phyloP scores from a whole-genome alignment of 2,797 vertebrate species.

The Coregonus ussuriensis region DNA sequence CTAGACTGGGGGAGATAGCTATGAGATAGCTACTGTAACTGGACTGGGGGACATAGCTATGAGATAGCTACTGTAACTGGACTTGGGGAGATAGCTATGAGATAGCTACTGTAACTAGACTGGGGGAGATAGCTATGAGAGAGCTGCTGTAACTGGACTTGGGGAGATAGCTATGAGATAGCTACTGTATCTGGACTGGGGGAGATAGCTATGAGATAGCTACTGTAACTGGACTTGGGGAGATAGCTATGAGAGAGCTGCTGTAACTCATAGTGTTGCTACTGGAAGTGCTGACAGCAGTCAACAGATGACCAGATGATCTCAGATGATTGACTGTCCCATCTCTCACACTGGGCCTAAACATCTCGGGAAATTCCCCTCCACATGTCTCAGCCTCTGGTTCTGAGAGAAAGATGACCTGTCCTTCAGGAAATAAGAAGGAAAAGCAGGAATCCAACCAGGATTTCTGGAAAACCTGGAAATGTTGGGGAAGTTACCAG shows the following conservation, averaged over 20 bases:
- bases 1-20: no score
- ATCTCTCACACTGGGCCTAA: background rate
- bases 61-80: background rate
- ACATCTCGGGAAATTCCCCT: background rate
- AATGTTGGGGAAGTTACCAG: background rate
- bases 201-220: no score
- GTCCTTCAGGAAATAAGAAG: background rate
- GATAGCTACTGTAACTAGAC: background rate
- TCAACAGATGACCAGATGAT: background rate
- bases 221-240: background rate
- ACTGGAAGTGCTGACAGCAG: background rate
- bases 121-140: background rate
- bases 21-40: background rate
- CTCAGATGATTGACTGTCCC: background rate
- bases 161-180: no score
- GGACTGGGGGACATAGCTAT: background rate
- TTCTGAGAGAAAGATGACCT: background rate
- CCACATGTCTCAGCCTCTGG: background rate
- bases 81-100: no score
- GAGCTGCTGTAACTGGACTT: background rate
- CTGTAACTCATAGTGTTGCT: background rate
- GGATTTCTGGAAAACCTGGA: background rate
- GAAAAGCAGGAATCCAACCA: no score
- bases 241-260: background rate
- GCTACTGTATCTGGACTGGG: no score